Base-by-base conservation (phyloP, 2,888 invertebrate species). In the Trichogramma dendrolimi region DNA sequence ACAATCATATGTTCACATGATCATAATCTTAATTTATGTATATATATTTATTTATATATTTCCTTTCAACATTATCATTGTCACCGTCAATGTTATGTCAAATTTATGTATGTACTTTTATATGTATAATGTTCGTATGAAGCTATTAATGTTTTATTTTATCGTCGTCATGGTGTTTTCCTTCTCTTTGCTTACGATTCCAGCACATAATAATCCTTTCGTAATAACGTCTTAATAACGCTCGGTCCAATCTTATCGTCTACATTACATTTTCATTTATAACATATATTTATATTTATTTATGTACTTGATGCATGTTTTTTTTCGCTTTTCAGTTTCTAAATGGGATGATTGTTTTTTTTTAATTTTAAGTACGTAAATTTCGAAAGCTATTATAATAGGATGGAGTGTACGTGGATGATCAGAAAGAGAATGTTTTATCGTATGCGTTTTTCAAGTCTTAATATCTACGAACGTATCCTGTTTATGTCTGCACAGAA, bases 331-430 rank as follows among this genome's bases (percentile, higher is more conserved):
- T 46, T 46, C n/a, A 46, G 46, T 10, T 61, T 50, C 60, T 61
- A 63, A 51, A 66, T 60, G 57, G 67, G 61, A 57, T 53, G 61
- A 64, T 68, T 62, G 61, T 61, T 65, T 68, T 58, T 61, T 54
- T 6, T 43, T 41, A 57, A 50, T 69, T 71, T 69, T 70, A 75
- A 75, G 71, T 75, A 71, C 73, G 68, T 72, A 73, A 69, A 75
- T 68, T 73, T 69, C 67, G 67, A 69, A 71, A 72, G 72, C 72
- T 73, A 72, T 67, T 66, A 69, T 56, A 64, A 51, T 66, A 66
- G 67, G 67, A 68, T 67, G 69, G 68, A 68, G 68, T 64, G 62
- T 69, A 68, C 67, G 68, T 66, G 65, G 68, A 62, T 56, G 64
- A 68, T 67, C 56, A 62, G 58, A 62, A 50, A 61, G 57, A 60